Conservation (phyloP, 2,888 invertebrate genomes). For the Bibio marci region DNA sequence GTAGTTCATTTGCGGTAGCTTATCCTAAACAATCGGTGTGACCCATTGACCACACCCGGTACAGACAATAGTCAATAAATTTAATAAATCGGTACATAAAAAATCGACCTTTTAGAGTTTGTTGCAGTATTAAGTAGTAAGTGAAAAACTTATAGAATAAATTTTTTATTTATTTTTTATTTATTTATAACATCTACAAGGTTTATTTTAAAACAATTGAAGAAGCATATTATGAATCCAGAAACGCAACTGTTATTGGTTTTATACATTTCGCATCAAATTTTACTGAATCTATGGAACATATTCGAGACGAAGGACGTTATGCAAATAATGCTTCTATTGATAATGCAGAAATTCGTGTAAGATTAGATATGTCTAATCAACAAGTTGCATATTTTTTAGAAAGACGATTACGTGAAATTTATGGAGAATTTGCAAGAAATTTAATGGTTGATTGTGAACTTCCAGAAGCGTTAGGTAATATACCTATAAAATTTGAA, state of each 20-base stretch:
- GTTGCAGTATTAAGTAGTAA: too few species aligned
- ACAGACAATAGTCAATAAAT: too few species aligned
- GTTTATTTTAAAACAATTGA: conserved; percentile 33
- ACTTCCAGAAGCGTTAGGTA: conserved; percentile 35
- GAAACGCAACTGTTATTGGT: conserved; percentile 38
- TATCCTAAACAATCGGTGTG: too few species aligned
- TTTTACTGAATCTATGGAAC: conserved; percentile 47
- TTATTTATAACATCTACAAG: conserved; percentile 12
- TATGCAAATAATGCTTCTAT: conserved; percentile 35
- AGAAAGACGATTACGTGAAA: conserved; percentile 46
- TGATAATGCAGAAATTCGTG: conserved; percentile 42
- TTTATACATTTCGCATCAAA: conserved; percentile 51
- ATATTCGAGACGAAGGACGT: conserved; percentile 39
- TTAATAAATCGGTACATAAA: too few species aligned
- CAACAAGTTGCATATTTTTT: conserved; percentile 65
- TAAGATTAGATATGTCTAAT: conserved; percentile 65
- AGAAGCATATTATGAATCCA: conserved; percentile 36
- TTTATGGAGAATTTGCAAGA: conserved; percentile 48
- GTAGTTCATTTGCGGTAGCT: too few species aligned
- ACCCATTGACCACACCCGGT: too few species aligned
- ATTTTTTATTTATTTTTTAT: conserved; percentile 1
- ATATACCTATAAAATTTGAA: conserved; percentile 47
- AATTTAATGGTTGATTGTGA: conserved; percentile 46
- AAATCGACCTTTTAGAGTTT: too few species aligned
- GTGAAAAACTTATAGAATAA: too few species aligned